Conservation (phyloP, 2,888 invertebrate genomes). For the Ceramica pisi region DNA sequence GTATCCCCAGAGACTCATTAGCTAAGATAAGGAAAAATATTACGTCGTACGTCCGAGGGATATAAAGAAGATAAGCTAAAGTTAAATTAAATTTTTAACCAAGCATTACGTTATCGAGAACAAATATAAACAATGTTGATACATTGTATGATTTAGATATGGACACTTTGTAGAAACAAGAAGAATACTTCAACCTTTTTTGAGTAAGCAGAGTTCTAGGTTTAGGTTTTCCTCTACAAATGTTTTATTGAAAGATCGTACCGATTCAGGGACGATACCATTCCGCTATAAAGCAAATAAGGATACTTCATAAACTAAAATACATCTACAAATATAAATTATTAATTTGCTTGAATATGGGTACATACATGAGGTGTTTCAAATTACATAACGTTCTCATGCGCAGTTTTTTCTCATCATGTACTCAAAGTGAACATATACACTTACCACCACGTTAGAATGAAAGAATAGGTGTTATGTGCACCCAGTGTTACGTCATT, state of each 20-base stretch:
- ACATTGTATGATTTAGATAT: constrained; percentile 39
- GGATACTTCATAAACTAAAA: constrained; percentile 16
- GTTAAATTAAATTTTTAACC: constrained; percentile 54
- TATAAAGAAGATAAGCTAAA: constrained; percentile 28
- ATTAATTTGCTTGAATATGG: too few relatives aligned
- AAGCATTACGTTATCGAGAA: constrained; percentile 52
- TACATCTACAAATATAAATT: too few relatives aligned
- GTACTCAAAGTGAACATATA: constrained; percentile 10
- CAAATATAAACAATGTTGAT: constrained; percentile 59
- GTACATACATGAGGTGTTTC: too few relatives aligned
- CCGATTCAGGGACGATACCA: constrained; percentile 1
- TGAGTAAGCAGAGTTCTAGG: constrained; percentile 3
- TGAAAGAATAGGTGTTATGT: constrained; percentile 50
- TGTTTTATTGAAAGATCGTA: constrained; percentile 9
- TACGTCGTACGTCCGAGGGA: constrained; percentile 7
- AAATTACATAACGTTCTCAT: too few relatives aligned
- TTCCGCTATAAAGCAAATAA: background rate
- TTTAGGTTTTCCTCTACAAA: background rate
- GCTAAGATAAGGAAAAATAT: background rate
- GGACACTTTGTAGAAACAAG: constrained; percentile 43
- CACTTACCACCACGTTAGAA: constrained; percentile 12
- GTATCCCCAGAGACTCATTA: background rate
- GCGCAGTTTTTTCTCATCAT: constrained; percentile 16
- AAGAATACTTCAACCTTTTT: background rate
- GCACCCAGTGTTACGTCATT: constrained; percentile 49